Percentiles rank a stretch among this genome's conserved stretches.
Conservation (phyloP, 2,797 vertebrate species). For the Novumbra hubbsi region DNA sequence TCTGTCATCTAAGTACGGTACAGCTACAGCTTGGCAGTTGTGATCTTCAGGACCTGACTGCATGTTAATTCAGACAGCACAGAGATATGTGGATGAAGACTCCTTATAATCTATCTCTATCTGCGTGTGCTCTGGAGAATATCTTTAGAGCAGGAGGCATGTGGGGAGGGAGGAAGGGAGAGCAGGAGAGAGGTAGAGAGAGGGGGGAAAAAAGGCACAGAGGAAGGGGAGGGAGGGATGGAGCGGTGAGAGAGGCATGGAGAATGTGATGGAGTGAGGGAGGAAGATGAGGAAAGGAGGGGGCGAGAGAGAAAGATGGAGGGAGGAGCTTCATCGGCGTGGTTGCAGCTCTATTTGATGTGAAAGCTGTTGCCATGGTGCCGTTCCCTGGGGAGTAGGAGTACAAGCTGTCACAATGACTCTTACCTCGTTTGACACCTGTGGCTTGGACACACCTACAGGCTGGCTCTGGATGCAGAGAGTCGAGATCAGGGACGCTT, state of each 20-base stretch:
- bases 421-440: slow-evolving; percentile 69
- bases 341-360: slow-evolving; percentile 49
- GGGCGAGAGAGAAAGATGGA: background rate
- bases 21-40: background rate
- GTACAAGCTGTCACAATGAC: slow-evolving; percentile 70
- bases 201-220: too few relatives aligned
- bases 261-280: too few relatives aligned
- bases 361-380: slow-evolving; percentile 75
- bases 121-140: background rate
- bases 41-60: background rate
- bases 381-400: slow-evolving; percentile 68
- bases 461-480: slow-evolving; percentile 8
- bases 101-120: background rate
- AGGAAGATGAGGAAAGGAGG: too few relatives aligned
- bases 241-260: too few relatives aligned
- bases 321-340: background rate
- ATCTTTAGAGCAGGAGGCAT: background rate
- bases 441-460: slow-evolving; percentile 58
- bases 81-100: background rate
- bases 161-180: background rate
- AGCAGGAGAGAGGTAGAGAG: too few relatives aligned
- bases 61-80: background rate
- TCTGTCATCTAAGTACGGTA: background rate
- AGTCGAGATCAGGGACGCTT: background rate
- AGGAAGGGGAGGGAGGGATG: too few relatives aligned